These are phyloP conservation scores for Piezodorus guildinii DNA, from an alignment of 1,140 invertebrate species.

Conservation along the genomic window DNA sequence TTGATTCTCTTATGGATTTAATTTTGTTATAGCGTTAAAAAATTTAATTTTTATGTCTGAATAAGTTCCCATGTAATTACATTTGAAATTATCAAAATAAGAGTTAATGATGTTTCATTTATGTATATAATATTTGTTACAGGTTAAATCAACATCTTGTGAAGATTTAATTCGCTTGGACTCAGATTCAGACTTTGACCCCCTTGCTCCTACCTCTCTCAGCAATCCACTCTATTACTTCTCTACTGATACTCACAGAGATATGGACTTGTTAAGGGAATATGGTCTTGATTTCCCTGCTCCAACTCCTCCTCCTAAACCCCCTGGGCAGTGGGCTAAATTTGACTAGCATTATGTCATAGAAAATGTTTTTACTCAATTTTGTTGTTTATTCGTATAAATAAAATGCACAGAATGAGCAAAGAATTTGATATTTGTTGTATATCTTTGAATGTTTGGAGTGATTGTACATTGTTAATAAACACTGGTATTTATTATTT, in stretches of 20 bases:
- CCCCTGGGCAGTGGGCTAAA: background rate
- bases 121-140: conserved; percentile 2
- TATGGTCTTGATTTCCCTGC: conserved; percentile 31
- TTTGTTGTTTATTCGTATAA: no score
- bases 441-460: no score
- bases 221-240: conserved; percentile 48
- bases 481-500: no score
- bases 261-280: conserved; percentile 29
- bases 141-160: conserved; percentile 20
- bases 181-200: conserved; percentile 48
- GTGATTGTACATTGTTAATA: no score
- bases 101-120: background rate
- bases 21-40: no score
- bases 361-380: background rate
- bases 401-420: no score
- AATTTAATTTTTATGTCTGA: no score
- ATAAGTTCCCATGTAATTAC: no score
- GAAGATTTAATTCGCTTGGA: conserved; percentile 45
- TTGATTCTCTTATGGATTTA: no score
- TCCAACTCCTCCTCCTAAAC: conserved; percentile 8
- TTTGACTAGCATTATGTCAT: background rate
- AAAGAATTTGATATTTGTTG: no score
- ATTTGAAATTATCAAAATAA: background rate
- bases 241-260: conserved; percentile 29
- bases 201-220: conserved; percentile 36